These are phyloP conservation scores for Tetranychus piercei DNA, from an alignment of 2,888 invertebrate species.

Conservation along the genomic window DNA sequence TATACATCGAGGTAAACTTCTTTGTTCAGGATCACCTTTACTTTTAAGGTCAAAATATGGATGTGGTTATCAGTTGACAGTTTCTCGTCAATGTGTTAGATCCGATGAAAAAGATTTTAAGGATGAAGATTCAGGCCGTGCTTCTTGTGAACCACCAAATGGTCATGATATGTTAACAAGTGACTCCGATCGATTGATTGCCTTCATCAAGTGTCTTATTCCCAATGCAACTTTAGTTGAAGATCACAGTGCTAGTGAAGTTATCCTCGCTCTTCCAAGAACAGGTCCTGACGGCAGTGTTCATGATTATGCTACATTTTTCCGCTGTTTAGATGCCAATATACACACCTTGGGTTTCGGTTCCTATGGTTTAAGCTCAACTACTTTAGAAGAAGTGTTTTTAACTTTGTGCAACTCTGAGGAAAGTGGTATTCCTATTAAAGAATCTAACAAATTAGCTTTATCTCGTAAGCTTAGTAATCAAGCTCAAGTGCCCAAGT, in stretches of 20 bases:
- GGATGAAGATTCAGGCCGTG: conserved; percentile 26
- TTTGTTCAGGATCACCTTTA: conserved; percentile 28
- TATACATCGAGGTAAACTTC: conserved; percentile 28
- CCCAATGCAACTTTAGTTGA: conserved; percentile 27
- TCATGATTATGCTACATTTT: conserved; percentile 29
- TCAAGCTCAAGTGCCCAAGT: background rate
- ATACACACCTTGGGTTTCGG: conserved; percentile 31
- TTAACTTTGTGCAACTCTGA: conserved; percentile 26
- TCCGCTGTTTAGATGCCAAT: conserved; percentile 31
- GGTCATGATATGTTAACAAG: background rate
- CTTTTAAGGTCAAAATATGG: conserved; percentile 27
- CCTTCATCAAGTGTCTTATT: conserved; percentile 26
- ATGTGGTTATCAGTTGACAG: conserved; percentile 27
- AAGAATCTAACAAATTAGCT: background rate
- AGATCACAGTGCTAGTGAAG: conserved; percentile 24
- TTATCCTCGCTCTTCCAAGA: conserved; percentile 28
- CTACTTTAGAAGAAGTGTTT: conserved; percentile 35
- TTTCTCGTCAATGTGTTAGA: conserved; percentile 18
- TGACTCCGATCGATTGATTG: conserved; percentile 22
- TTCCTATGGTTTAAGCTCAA: conserved; percentile 35
- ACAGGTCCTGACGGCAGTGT: conserved; percentile 21
- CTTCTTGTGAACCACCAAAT: conserved; percentile 17
- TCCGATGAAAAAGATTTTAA: background rate
- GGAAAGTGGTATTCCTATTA: conserved; percentile 17
- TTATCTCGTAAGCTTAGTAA: background rate